Evolutionary conservation across 1,140 invertebrate genomes (phyloP).

Genomic region (Pseudomyrmex concolor): DNA sequence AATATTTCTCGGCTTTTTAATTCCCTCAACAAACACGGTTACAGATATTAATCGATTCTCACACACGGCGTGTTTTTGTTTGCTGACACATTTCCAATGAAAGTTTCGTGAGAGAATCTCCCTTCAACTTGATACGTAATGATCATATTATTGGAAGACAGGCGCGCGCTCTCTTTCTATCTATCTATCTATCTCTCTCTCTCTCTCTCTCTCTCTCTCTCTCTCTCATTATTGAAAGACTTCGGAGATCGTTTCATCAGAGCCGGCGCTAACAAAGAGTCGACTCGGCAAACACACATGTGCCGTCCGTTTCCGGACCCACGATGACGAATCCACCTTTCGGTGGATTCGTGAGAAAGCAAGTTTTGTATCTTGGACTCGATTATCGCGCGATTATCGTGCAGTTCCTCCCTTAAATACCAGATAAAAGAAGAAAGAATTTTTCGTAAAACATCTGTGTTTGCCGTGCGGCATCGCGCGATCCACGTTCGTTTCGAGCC

Average conservation of each 20-base stretch:
- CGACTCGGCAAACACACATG: conserved; percentile 25
- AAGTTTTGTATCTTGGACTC: conserved; percentile 4
- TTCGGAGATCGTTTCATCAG: neutral
- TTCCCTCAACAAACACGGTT: no score
- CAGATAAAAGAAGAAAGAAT: conserved; percentile 50
- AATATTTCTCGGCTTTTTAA: no score
- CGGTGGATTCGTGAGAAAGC: neutral
- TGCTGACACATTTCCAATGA: neutral
- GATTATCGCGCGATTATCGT: conserved; percentile 15
- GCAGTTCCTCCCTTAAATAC: conserved; percentile 16
- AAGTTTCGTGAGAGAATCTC: neutral
- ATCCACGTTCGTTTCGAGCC: neutral
- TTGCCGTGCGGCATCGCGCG: conserved; percentile 33
- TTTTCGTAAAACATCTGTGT: conserved; percentile 57
- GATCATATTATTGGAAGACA: conserved; percentile 14
- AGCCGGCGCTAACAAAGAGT: conserved; percentile 24
- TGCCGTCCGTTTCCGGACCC: conserved; percentile 32
- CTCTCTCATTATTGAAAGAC: neutral
- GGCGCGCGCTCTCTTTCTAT: no score
- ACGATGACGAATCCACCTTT: neutral
- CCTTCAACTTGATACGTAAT: neutral
- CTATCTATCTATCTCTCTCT: no score
- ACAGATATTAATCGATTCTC: no score
- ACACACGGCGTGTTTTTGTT: no score
- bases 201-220: no score